Evolutionary conservation across 1,140 invertebrate genomes (phyloP).

Genomic region (Megalopta genalis): DNA sequence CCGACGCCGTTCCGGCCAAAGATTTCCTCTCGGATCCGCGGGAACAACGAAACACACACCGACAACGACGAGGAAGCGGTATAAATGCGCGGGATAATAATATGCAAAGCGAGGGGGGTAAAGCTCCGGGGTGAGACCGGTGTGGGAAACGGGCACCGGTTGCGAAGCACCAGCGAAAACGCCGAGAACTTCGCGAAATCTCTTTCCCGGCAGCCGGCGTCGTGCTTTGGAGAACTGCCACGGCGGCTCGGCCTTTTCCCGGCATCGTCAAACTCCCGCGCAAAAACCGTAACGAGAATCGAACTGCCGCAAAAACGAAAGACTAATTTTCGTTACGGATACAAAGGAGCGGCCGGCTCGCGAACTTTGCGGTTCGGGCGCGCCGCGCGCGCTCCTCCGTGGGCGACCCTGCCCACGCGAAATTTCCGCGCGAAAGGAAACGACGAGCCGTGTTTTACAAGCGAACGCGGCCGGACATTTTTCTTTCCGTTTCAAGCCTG

Average conservation of each 20-base stretch:
- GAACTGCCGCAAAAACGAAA: background rate
- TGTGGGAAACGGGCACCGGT: background rate
- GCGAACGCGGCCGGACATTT: too few relatives aligned
- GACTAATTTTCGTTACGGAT: background rate
- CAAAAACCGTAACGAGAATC: background rate
- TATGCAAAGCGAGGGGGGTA: slow-evolving; percentile 1
- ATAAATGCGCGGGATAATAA: background rate
- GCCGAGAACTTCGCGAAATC: background rate
- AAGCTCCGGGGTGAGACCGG: too few relatives aligned
- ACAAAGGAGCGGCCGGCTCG: background rate
- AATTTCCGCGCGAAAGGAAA: too few relatives aligned
- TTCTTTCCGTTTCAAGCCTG: too few relatives aligned
- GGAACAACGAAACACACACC: background rate
- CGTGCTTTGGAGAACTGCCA: background rate
- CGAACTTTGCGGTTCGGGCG: background rate
- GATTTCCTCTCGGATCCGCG: background rate
- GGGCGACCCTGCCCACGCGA: too few relatives aligned
- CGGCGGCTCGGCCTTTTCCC: background rate
- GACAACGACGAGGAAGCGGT: background rate
- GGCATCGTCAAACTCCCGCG: background rate
- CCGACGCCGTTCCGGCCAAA: background rate
- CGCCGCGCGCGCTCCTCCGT: too few relatives aligned
- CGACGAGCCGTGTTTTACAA: too few relatives aligned
- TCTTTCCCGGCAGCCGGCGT: background rate
- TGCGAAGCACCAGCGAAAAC: background rate